phyloP scores from a whole-genome alignment of 2,113 vertebrate genomes.

The Oreochromis niloticus region DNA sequence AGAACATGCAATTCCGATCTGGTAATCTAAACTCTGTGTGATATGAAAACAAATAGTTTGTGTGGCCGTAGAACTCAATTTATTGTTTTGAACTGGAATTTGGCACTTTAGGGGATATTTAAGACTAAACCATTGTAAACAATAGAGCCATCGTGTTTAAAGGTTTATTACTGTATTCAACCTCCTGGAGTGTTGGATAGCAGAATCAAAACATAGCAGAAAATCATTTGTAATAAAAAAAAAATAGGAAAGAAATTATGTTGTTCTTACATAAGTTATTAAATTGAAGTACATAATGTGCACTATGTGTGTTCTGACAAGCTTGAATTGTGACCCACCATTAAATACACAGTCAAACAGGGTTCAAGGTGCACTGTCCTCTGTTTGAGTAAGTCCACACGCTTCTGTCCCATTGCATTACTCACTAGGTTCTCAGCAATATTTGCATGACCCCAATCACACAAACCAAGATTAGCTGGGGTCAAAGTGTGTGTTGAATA shows the following conservation, averaged over 20 bases:
- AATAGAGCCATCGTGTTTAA: not conserved
- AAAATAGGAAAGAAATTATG: not conserved
- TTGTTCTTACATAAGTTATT: not conserved
- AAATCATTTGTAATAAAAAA: not conserved
- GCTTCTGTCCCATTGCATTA: constrained; percentile 43
- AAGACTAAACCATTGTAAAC: not conserved
- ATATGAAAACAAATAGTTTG: not conserved
- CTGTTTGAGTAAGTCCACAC: constrained; percentile 19
- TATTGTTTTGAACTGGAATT: not conserved
- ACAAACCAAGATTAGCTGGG: constrained; percentile 44
- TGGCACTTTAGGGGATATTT: not conserved
- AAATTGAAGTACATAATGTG: not conserved
- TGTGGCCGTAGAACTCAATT: not conserved
- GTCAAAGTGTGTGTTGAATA: constrained; percentile 58
- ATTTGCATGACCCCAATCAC: constrained; percentile 59
- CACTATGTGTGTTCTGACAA: not conserved
- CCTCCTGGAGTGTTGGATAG: not conserved
- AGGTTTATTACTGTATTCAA: not conserved
- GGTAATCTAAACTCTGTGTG: not conserved
- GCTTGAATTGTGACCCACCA: constrained; percentile 12
- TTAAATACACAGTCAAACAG: constrained; percentile 10
- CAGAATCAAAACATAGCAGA: not conserved
- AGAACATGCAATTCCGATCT: not conserved
- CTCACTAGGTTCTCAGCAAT: constrained; percentile 37
- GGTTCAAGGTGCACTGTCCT: constrained; percentile 47